Percentiles rank a stretch among this genome's conserved stretches.
These are phyloP conservation scores for Zosterops lateralis DNA, from an alignment of 2,113 vertebrate genomes.

Conservation along the genomic window DNA sequence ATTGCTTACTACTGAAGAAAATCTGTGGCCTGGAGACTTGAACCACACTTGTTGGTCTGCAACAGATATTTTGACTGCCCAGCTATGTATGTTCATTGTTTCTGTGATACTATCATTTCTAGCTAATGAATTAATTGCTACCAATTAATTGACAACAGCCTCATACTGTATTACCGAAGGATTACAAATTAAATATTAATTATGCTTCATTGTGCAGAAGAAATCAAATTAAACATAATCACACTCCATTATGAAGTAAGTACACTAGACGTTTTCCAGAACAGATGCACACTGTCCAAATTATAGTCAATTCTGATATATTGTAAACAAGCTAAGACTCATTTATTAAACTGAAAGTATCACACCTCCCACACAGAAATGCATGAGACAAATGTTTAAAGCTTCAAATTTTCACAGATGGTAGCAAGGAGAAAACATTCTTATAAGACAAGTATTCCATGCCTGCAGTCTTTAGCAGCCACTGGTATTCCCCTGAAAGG, in stretches of 20 bases:
- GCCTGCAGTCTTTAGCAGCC: not conserved
- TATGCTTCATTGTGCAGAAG: slow-evolving; percentile 51
- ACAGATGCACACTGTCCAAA: slow-evolving; percentile 61
- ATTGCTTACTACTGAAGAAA: not conserved
- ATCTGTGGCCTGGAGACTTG: not conserved
- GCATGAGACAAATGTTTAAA: slow-evolving; percentile 53
- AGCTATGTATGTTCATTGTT: not conserved
- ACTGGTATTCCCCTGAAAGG: not conserved
- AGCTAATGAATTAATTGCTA: slow-evolving; percentile 61
- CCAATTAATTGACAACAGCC: slow-evolving; percentile 52
- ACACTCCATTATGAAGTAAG: slow-evolving; percentile 58
- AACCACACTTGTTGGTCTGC: not conserved
- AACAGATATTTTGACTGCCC: not conserved
- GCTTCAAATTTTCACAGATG: slow-evolving; percentile 42
- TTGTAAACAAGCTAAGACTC: slow-evolving; percentile 49
- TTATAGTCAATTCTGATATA: slow-evolving; percentile 45
- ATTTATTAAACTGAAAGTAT: slow-evolving; percentile 61
- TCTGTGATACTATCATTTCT: not conserved
- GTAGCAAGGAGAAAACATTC: slow-evolving; percentile 27
- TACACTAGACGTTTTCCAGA: slow-evolving; percentile 33
- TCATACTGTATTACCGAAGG: slow-evolving; percentile 39
- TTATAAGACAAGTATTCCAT: not conserved
- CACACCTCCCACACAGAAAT: slow-evolving; percentile 58
- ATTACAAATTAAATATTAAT: slow-evolving; percentile 70
- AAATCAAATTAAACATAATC: slow-evolving; percentile 60